phyloP scores from a whole-genome alignment of 2,888 invertebrate species.

The Pterostichus niger region DNA sequence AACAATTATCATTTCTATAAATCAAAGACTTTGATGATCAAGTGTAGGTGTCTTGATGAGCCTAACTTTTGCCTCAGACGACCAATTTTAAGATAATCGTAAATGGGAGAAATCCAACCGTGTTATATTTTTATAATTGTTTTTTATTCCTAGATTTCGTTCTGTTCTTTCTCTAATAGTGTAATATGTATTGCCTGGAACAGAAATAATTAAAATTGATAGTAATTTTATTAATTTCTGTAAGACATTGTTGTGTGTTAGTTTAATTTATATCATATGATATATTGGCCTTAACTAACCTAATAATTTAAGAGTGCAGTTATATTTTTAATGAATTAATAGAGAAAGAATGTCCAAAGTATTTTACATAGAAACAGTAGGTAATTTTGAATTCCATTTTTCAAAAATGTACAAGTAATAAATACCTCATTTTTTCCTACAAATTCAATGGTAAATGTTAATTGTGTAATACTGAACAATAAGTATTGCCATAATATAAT shows the following conservation, averaged over 20 bases:
- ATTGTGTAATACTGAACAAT: constrained; percentile 60
- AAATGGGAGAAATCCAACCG: constrained; percentile 10
- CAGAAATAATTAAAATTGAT: constrained; percentile 3
- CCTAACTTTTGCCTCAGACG: constrained; percentile 45
- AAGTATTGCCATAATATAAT: constrained; percentile 60
- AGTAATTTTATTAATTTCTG: constrained; percentile 16
- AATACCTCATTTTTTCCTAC: constrained; percentile 56
- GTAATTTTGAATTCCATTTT: constrained; percentile 50
- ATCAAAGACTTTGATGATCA: constrained; percentile 28
- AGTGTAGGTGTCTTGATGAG: constrained; percentile 27
- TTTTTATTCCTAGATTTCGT: constrained; percentile 20
- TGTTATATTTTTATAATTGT: constrained; percentile 45
- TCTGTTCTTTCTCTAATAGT: constrained; percentile 37
- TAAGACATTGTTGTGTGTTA: constrained; percentile 26
- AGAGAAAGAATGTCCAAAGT: constrained; percentile 43
- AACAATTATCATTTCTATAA: constrained; percentile 62
- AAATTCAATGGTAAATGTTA: constrained; percentile 62
- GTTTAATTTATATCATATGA: constrained; percentile 39
- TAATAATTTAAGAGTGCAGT: constrained; percentile 49
- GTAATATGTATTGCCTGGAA: constrained; percentile 12
- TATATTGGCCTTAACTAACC: constrained; percentile 52
- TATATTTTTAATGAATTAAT: constrained; percentile 27
- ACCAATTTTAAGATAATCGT: constrained; percentile 44
- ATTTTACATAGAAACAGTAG: constrained; percentile 38
- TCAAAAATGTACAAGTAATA: constrained; percentile 60